Evolutionary conservation across 2,888 invertebrate genomes (phyloP).

Genomic region (Drosophila borborema): DNA sequence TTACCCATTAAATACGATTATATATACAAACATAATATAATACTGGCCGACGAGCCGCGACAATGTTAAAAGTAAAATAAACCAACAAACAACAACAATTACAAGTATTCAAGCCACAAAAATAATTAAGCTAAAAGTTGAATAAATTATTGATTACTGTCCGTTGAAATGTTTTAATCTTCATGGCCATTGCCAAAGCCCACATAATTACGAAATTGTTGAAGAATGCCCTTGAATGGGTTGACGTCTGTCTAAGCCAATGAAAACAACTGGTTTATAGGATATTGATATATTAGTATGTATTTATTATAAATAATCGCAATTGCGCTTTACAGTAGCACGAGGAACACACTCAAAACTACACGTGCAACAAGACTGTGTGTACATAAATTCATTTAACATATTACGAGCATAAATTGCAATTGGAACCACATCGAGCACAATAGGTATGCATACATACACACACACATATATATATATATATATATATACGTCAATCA

Average conservation of each 20-base stretch:
- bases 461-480: constrained; percentile 13
- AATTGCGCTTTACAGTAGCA: constrained; percentile 35
- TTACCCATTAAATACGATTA: constrained; percentile 14
- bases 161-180: constrained; percentile 6
- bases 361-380: constrained; percentile 18
- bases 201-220: neutral
- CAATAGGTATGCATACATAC: constrained; percentile 28
- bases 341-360: constrained; percentile 17
- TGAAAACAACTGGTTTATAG: neutral
- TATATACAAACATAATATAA: constrained; percentile 15
- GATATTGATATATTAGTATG: constrained; percentile 17
- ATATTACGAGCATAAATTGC: constrained; percentile 56
- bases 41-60: constrained; percentile 7
- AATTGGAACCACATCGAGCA: constrained; percentile 69
- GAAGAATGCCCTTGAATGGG: neutral
- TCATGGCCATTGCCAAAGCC: neutral
- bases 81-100: constrained; percentile 43
- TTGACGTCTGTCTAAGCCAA: neutral
- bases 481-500: constrained; percentile 16
- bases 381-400: constrained; percentile 27
- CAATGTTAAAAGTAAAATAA: constrained; percentile 38
- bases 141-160: constrained; percentile 73
- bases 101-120: constrained; percentile 69
- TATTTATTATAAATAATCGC: constrained; percentile 46
- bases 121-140: constrained; percentile 66